These are phyloP conservation scores for Drosophila micromelanica DNA, from an alignment of 1,140 invertebrate genomes.

Conservation along the genomic window DNA sequence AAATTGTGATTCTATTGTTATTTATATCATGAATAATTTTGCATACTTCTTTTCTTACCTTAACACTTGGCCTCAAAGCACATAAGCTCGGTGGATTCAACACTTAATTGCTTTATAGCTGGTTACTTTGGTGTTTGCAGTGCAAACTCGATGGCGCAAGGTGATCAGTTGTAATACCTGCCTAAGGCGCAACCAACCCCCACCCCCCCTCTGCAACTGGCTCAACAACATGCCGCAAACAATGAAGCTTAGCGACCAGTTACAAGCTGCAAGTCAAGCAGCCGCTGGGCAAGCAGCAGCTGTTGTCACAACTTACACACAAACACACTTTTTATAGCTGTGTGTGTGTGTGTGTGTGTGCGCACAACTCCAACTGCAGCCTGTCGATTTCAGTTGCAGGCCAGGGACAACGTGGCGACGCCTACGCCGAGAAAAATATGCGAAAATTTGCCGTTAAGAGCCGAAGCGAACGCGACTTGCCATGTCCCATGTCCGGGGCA, in stretches of 20 bases:
- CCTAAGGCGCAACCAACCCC: conserved; percentile 12
- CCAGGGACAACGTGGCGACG: conserved; percentile 70
- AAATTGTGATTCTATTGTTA: too few species aligned
- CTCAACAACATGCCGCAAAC: conserved; percentile 48
- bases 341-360: conserved; percentile 7
- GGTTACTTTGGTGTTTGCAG: conserved; percentile 23
- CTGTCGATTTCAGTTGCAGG: conserved; percentile 60
- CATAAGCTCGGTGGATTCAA: not conserved
- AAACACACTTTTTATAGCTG: conserved; percentile 17
- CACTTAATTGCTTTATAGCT: conserved; percentile 39
- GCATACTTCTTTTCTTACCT: too few species aligned
- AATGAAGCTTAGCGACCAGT: conserved; percentile 64
- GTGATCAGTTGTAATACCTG: conserved; percentile 33
- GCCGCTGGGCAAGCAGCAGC: conserved; percentile 41
- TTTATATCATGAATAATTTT: too few species aligned
- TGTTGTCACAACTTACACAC: conserved; percentile 43
- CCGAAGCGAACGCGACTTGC: conserved; percentile 55
- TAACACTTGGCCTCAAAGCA: too few species aligned
- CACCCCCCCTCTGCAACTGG: not conserved
- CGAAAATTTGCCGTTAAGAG: conserved; percentile 77
- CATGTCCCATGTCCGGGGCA: conserved; percentile 64
- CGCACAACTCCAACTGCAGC: conserved; percentile 24
- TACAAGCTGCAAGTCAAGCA: conserved; percentile 76
- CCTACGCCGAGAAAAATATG: conserved; percentile 76
- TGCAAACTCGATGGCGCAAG: conserved; percentile 14